phyloP scores from a whole-genome alignment of 1,140 invertebrate species.

The Ylistrum balloti region DNA sequence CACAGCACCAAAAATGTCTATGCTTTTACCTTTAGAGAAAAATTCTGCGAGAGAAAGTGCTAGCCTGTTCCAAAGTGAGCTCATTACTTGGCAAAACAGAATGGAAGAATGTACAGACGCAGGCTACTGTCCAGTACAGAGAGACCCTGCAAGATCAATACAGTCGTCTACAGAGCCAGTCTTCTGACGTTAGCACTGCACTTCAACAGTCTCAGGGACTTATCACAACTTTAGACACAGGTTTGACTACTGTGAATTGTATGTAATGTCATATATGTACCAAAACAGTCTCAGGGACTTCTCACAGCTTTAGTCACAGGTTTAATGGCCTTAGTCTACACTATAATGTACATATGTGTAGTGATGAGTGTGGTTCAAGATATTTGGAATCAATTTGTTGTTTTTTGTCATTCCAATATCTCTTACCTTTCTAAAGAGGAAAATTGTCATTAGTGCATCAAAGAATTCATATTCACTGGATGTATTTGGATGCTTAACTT shows the following conservation, averaged over 20 bases:
- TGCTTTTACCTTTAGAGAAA: background rate
- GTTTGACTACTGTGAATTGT: background rate
- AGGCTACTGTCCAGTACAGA: background rate
- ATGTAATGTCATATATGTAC: background rate
- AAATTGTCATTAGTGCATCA: too few relatives aligned
- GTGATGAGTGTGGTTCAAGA: too few relatives aligned
- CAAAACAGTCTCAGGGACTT: background rate
- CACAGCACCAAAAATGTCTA: background rate
- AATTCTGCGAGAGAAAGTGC: background rate
- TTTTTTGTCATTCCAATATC: too few relatives aligned
- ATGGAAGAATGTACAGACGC: background rate
- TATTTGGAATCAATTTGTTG: too few relatives aligned
- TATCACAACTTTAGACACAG: conserved; percentile 18
- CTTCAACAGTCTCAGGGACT: background rate
- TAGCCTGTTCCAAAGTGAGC: background rate
- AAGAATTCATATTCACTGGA: too few relatives aligned
- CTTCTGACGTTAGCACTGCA: background rate
- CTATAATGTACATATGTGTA: too few relatives aligned
- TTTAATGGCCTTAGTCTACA: too few relatives aligned
- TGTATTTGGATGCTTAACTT: too few relatives aligned
- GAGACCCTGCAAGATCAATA: background rate
- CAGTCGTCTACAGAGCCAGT: background rate
- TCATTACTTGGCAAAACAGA: background rate
- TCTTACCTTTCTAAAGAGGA: too few relatives aligned
- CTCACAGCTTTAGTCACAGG: background rate